A percentile compares a stretch with the other conserved stretches of the same genome.
phyloP scores from a whole-genome alignment of 1,140 invertebrate species.

The Pantala flavescens region DNA sequence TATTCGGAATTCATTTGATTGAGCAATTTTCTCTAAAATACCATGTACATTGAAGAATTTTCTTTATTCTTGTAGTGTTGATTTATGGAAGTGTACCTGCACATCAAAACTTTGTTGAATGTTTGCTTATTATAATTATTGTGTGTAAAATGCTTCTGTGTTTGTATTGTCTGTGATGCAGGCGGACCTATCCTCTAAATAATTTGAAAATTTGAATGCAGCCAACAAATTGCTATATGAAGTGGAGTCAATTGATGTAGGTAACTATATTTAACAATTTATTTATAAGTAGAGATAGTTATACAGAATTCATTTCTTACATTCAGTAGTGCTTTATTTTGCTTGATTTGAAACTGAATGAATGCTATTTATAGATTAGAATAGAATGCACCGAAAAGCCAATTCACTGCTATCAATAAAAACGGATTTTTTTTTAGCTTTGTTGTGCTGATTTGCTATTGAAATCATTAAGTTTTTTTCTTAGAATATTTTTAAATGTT shows the following conservation, averaged over 20 bases:
- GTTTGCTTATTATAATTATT: not conserved
- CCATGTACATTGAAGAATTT: too few relatives aligned
- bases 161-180: not conserved
- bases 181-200: not conserved
- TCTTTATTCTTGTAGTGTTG: not conserved
- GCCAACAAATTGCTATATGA: not conserved
- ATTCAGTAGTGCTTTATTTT: not conserved
- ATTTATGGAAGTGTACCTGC: not conserved
- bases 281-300: not conserved
- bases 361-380: too few relatives aligned
- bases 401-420: not conserved
- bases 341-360: not conserved
- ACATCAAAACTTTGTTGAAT: not conserved
- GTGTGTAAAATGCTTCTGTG: not conserved
- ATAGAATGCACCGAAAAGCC: too few relatives aligned
- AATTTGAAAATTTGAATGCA: constrained; percentile 4
- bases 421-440: not conserved
- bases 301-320: not conserved
- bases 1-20: too few relatives aligned
- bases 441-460: too few relatives aligned
- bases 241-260: not conserved
- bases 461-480: too few relatives aligned
- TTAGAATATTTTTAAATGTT: too few relatives aligned
- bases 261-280: not conserved
- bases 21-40: too few relatives aligned